These are phyloP conservation scores for Andricus quercusramuli DNA, from an alignment of 2,888 invertebrate genomes.

Conservation along the genomic window DNA sequence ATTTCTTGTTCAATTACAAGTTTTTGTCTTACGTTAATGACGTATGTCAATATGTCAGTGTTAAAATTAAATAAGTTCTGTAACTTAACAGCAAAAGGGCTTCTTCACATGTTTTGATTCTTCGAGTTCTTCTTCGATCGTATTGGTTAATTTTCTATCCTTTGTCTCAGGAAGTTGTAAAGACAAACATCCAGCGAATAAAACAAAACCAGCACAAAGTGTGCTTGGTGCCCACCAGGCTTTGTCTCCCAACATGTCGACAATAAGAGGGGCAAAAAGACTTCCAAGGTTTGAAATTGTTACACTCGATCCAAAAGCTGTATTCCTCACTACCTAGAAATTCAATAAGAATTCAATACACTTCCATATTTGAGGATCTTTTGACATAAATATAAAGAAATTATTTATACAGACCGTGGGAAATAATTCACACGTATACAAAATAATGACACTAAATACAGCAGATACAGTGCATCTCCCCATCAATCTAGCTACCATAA, in stretches of 20 bases:
- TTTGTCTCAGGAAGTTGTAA: conserved; percentile 83
- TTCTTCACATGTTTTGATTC: neutral
- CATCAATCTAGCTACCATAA: conserved; percentile 78
- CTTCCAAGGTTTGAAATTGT: conserved; percentile 82
- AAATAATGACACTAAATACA: conserved; percentile 81
- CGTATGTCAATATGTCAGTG: too few relatives aligned
- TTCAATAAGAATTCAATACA: neutral
- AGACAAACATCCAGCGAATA: conserved; percentile 80
- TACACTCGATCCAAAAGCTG: conserved; percentile 81
- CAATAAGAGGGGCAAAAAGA: conserved; percentile 81
- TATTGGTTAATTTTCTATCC: conserved; percentile 66
- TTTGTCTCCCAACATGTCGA: conserved; percentile 79
- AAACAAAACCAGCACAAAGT: conserved; percentile 80
- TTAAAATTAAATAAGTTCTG: too few relatives aligned
- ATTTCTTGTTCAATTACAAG: neutral
- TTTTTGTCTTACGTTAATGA: neutral
- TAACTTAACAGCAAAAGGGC: neutral
- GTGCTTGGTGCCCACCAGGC: conserved; percentile 82
- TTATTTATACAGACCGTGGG: conserved; percentile 78
- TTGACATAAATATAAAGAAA: neutral
- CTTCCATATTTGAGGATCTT: neutral
- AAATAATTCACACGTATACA: conserved; percentile 82
- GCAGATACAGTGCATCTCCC: conserved; percentile 81
- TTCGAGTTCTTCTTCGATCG: conserved; percentile 64
- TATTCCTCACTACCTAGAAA: conserved; percentile 77